A percentile compares a stretch with the other conserved stretches of the same genome.
Conservation (phyloP, 2,888 invertebrate genomes). For the Bombyx huttoni region DNA sequence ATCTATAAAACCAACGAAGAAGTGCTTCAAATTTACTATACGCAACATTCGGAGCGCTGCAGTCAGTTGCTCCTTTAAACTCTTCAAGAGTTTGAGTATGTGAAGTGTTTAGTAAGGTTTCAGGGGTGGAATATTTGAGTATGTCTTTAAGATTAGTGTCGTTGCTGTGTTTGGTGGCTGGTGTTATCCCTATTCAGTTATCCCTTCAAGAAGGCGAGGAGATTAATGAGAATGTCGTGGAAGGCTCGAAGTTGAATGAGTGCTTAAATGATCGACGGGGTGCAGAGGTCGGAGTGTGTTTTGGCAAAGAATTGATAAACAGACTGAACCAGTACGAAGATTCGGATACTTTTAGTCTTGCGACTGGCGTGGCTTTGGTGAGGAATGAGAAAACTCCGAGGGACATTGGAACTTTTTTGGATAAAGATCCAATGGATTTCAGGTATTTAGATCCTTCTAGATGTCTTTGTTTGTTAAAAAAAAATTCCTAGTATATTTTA, state of each 20-base stretch:
- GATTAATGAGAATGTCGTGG: slow-evolving; percentile 39
- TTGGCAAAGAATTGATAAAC: slow-evolving; percentile 78
- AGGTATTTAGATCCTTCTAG: slow-evolving; percentile 41
- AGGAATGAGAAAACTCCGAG: slow-evolving; percentile 77
- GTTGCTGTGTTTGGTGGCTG: slow-evolving; percentile 18
- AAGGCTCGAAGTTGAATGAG: slow-evolving; percentile 45
- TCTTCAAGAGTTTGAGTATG: neutral
- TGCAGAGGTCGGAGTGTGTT: slow-evolving; percentile 73
- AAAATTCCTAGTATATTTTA: too few species aligned
- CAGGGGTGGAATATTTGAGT: neutral
- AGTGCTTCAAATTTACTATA: slow-evolving; percentile 45
- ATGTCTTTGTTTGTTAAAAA: too few species aligned
- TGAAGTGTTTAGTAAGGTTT: neutral
- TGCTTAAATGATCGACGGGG: slow-evolving; percentile 48
- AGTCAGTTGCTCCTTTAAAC: slow-evolving; percentile 24
- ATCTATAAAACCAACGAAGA: slow-evolving; percentile 55
- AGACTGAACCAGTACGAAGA: slow-evolving; percentile 77
- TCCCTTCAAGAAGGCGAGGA: slow-evolving; percentile 50
- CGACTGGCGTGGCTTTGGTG: slow-evolving; percentile 75
- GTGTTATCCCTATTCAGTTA: slow-evolving; percentile 48
- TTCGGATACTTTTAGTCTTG: slow-evolving; percentile 76
- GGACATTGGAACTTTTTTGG: slow-evolving; percentile 76
- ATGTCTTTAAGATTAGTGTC: slow-evolving; percentile 9
- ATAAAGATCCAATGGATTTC: slow-evolving; percentile 82
- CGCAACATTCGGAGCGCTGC: slow-evolving; percentile 37